Conservation (phyloP, 2,797 vertebrate species). For the Peromyscus aztecus region DNA sequence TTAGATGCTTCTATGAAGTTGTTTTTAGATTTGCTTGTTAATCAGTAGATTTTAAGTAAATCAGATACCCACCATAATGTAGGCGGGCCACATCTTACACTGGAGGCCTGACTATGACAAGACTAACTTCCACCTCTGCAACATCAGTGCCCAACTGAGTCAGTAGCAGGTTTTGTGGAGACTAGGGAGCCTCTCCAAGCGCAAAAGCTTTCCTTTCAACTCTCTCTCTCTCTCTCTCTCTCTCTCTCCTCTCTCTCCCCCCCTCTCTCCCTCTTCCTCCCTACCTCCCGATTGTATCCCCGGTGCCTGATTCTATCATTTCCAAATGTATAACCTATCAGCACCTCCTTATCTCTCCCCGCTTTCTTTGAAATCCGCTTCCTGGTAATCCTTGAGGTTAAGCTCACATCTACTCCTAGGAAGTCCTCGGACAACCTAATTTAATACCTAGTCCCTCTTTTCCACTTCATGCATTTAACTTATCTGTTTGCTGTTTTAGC, state of each 20-base stretch:
- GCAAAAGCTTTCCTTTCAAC: neutral
- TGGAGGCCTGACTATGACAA: neutral
- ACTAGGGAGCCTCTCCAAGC: neutral
- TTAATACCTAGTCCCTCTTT: neutral
- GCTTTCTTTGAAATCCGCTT: slow-evolving; percentile 23
- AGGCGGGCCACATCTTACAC: neutral
- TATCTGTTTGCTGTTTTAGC: neutral
- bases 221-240: too few relatives aligned
- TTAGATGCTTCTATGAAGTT: neutral
- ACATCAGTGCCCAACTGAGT: neutral
- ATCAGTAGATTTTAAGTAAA: neutral
- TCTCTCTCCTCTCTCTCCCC: too few relatives aligned
- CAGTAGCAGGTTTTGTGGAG: neutral
- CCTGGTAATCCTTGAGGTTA: neutral
- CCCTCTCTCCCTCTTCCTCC: too few relatives aligned
- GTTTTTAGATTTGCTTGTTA: neutral
- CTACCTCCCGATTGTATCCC: neutral
- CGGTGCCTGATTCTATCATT: neutral
- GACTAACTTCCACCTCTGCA: neutral
- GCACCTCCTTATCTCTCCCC: neutral
- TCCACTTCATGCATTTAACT: neutral
- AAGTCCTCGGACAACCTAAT: slow-evolving; percentile 22
- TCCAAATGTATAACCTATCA: neutral
- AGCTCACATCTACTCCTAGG: neutral
- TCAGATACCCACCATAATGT: neutral